Evolutionary conservation across 2,888 invertebrate genomes (phyloP).

Genomic region (Molorchus minor): DNA sequence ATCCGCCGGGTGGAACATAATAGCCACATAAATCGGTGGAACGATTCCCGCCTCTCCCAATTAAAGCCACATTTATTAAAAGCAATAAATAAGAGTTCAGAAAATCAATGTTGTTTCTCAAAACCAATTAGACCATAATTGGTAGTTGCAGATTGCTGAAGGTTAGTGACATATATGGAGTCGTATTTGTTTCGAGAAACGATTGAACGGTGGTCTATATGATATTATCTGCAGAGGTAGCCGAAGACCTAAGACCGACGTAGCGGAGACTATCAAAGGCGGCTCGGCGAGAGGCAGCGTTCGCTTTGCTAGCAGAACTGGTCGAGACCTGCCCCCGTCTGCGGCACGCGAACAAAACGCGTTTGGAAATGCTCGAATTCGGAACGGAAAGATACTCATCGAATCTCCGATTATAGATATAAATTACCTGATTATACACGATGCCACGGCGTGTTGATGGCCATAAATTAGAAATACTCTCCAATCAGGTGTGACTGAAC

Average conservation of each 20-base stretch:
- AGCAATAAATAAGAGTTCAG: slow-evolving; percentile 58
- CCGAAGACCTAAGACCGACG: slow-evolving; percentile 46
- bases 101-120: slow-evolving; percentile 63
- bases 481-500: too few relatives aligned
- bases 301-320: neutral
- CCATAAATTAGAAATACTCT: too few relatives aligned
- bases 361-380: slow-evolving; percentile 38
- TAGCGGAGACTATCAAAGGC: slow-evolving; percentile 30
- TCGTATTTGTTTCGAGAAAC: slow-evolving; percentile 64
- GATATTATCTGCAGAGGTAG: slow-evolving; percentile 55
- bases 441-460: neutral
- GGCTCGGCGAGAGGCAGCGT: slow-evolving; percentile 40
- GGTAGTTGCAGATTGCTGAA: slow-evolving; percentile 62
- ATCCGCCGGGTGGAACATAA: too few relatives aligned
- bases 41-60: slow-evolving; percentile 49
- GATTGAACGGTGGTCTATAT: slow-evolving; percentile 60
- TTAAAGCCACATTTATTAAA: slow-evolving; percentile 58
- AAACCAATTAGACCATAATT: slow-evolving; percentile 65
- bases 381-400: slow-evolving; percentile 19
- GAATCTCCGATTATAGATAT: slow-evolving; percentile 11
- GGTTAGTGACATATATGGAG: slow-evolving; percentile 62
- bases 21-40: slow-evolving; percentile 33
- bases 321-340: slow-evolving; percentile 5
- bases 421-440: slow-evolving; percentile 12
- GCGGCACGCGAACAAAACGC: slow-evolving; percentile 46